Conservation (phyloP, 2,888 invertebrate genomes). For the Mythimna albipuncta region DNA sequence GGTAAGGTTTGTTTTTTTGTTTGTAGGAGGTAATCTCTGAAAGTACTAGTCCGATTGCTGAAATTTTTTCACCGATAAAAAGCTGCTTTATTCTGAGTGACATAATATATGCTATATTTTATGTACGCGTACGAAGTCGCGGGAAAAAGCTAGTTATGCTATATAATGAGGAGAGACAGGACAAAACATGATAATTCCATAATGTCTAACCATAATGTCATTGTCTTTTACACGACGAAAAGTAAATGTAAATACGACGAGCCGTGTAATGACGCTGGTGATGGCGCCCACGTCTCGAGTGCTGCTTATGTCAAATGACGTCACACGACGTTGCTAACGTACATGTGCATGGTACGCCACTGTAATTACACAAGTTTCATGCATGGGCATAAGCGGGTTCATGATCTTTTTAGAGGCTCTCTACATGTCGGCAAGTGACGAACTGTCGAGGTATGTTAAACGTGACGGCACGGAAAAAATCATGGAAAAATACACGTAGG, state of each 20-base stretch:
- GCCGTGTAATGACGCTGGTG: constrained; percentile 23
- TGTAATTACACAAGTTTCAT: constrained; percentile 11
- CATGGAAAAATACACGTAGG: too few species aligned
- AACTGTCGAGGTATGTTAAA: neutral
- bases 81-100: too few species aligned
- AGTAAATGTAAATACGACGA: constrained; percentile 25
- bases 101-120: too few species aligned
- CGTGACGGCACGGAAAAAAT: neutral
- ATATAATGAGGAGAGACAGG: too few species aligned
- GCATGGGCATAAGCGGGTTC: constrained; percentile 8
- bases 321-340: constrained; percentile 94
- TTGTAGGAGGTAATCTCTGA: too few species aligned
- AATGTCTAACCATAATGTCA: too few species aligned
- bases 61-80: too few species aligned
- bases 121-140: too few species aligned
- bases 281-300: constrained; percentile 35
- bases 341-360: constrained; percentile 97
- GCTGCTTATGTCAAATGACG: constrained; percentile 46
- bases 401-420: constrained; percentile 14
- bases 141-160: too few species aligned
- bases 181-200: too few species aligned
- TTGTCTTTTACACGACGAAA: neutral
- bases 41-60: too few species aligned
- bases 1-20: too few species aligned
- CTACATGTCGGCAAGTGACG: neutral